phyloP scores from a whole-genome alignment of 2,797 vertebrate genomes.

The Aphelocoma californica region DNA sequence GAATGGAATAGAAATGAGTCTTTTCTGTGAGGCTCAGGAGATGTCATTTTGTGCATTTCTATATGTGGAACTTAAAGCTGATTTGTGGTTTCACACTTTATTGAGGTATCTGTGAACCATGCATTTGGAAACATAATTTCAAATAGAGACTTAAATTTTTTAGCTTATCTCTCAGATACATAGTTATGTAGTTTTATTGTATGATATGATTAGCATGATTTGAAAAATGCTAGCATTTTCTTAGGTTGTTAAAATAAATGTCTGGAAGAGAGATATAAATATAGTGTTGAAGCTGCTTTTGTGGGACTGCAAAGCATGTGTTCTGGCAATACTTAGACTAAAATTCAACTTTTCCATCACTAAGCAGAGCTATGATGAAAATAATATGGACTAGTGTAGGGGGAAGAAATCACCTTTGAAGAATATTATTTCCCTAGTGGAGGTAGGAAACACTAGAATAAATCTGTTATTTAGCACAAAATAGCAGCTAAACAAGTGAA shows the following conservation, averaged over 20 bases:
- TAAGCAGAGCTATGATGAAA: background rate
- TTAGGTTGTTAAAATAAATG: background rate
- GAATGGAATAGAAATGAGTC: background rate
- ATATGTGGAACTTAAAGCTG: background rate
- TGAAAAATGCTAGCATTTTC: background rate
- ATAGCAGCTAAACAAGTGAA: background rate
- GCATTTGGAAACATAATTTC: background rate
- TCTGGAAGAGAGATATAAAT: background rate
- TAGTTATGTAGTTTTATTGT: background rate
- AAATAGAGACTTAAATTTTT: background rate
- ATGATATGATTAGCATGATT: background rate
- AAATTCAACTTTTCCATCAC: background rate
- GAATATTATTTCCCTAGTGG: background rate
- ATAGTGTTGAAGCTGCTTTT: background rate
- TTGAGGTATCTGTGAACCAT: background rate
- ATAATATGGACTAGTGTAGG: fast-evolving
- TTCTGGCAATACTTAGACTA: background rate
- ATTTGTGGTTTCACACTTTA: background rate
- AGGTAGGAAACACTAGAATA: background rate
- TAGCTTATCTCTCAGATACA: background rate
- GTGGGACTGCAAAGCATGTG: background rate
- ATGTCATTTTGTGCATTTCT: background rate
- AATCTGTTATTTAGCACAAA: background rate
- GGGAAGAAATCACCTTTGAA: background rate
- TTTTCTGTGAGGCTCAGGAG: background rate